Conservation (phyloP, 2,888 invertebrate species). For the Tetragnatha montana region DNA sequence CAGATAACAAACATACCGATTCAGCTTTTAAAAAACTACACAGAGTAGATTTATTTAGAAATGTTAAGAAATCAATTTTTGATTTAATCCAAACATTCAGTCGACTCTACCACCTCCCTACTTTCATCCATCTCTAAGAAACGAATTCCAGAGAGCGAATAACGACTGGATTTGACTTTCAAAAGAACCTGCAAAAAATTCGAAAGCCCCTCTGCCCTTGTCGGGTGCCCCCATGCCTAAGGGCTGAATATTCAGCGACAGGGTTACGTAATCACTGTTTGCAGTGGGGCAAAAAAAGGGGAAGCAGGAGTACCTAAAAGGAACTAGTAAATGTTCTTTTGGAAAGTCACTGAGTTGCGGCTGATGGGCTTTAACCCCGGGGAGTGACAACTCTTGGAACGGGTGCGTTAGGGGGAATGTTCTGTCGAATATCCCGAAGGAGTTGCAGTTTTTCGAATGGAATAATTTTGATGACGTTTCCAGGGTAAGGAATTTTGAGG, state of each 20-base stretch:
- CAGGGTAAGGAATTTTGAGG: neutral
- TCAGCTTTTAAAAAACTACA: too few species aligned
- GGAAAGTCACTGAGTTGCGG: neutral
- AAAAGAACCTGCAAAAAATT: neutral
- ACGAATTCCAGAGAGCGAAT: neutral
- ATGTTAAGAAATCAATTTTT: too few species aligned
- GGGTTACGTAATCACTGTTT: neutral
- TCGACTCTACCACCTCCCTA: neutral
- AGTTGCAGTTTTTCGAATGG: neutral
- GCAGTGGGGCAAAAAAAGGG: neutral
- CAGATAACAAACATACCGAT: too few species aligned
- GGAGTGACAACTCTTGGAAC: neutral
- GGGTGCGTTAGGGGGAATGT: neutral
- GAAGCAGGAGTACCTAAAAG: neutral
- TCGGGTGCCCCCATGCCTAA: neutral
- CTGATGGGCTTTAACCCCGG: neutral
- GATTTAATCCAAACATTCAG: too few species aligned
- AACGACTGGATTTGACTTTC: neutral
- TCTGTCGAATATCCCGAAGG: neutral
- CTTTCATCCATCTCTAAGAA: neutral
- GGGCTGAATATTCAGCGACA: neutral
- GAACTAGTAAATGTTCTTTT: neutral
- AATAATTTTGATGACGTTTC: neutral
- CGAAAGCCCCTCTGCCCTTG: neutral
- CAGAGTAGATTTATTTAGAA: too few species aligned